These are phyloP conservation scores for Phrynosoma platyrhinos DNA, from an alignment of 2,113 vertebrate genomes.

Conservation along the genomic window DNA sequence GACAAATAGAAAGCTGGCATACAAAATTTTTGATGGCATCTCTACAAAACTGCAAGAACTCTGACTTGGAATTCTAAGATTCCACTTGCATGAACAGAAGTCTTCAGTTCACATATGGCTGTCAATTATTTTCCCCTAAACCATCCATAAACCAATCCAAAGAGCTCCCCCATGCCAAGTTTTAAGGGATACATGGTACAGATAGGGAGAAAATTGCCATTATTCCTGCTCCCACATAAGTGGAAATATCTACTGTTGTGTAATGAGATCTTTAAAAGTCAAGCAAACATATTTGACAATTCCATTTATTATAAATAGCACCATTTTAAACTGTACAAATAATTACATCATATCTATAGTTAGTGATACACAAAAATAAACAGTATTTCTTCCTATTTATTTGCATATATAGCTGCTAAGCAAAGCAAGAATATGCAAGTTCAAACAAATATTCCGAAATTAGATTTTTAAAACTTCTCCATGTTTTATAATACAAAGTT, in stretches of 20 bases:
- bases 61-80: not conserved
- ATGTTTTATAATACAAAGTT: constrained; percentile 3
- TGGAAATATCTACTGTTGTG: not conserved
- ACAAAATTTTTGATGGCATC: not conserved
- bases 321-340: not conserved
- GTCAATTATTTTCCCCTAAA: not conserved
- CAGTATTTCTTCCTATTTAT: not conserved
- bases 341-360: not conserved
- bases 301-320: not conserved
- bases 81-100: not conserved
- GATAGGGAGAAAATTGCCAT: not conserved
- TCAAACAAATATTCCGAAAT: constrained; percentile 21
- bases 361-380: not conserved
- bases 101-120: not conserved
- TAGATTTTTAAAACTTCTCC: not conserved
- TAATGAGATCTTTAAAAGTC: not conserved
- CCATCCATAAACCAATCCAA: not conserved
- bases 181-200: not conserved
- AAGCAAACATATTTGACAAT: not conserved
- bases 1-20: not conserved
- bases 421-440: not conserved
- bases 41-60: not conserved
- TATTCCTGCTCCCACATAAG: not conserved
- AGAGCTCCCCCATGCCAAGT: not conserved
- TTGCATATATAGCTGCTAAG: constrained; percentile 29